Conservation (phyloP, 2,888 invertebrate genomes). For the Elysia crispata region DNA sequence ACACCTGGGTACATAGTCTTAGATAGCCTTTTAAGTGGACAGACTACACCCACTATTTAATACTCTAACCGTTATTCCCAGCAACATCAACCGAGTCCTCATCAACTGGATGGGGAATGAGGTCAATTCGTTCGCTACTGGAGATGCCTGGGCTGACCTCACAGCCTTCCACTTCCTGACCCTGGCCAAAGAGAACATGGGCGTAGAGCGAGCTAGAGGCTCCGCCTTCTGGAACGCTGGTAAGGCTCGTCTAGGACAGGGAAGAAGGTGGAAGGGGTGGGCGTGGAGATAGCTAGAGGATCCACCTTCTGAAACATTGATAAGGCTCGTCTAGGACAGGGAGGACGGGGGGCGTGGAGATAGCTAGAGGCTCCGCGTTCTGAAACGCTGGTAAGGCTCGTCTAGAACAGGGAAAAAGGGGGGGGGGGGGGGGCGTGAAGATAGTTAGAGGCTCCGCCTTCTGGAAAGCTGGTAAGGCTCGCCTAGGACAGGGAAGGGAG, state of each 20-base stretch:
- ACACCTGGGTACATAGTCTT: neutral
- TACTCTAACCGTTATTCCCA: neutral
- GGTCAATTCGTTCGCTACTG: conserved; percentile 28
- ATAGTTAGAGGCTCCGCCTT: too few species aligned
- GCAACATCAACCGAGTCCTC: conserved; percentile 29
- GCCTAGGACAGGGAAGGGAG: too few species aligned
- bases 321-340: too few species aligned
- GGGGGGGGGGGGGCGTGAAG: too few species aligned
- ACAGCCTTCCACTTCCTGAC: conserved; percentile 36
- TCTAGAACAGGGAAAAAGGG: too few species aligned
- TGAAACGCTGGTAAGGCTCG: conserved; percentile 48
- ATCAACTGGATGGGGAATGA: conserved; percentile 31
- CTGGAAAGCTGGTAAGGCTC: too few species aligned
- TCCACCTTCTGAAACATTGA: conserved; percentile 47
- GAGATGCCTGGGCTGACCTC: conserved; percentile 36
- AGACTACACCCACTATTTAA: neutral
- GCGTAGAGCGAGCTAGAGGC: conserved; percentile 46
- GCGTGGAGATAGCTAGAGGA: conserved; percentile 45
- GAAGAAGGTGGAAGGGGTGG: conserved; percentile 34
- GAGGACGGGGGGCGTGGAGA: conserved; percentile 35
- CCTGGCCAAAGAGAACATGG: conserved; percentile 34
- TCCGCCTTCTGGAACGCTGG: conserved; percentile 48
- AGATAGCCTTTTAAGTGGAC: too few species aligned
- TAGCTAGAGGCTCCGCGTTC: conserved; percentile 46
- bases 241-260: too few species aligned